These are phyloP conservation scores for Acanthococcus lagerstroemiae DNA, from an alignment of 2,888 invertebrate species.

Conservation along the genomic window DNA sequence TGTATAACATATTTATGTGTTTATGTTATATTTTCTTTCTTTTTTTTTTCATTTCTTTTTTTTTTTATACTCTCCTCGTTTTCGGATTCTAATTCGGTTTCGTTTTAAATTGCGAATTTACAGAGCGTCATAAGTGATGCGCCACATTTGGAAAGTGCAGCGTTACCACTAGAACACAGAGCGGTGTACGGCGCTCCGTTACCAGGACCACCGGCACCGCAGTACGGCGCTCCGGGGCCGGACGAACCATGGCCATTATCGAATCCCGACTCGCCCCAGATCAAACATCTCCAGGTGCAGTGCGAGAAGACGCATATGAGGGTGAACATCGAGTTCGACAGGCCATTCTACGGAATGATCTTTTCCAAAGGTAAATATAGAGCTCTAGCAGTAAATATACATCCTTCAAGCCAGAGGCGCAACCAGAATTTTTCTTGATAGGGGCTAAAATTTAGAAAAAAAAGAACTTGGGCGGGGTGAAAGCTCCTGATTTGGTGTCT, in stretches of 20 bases:
- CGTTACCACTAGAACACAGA: conserved; percentile 39
- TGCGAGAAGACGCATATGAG: conserved; percentile 94
- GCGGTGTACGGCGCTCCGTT: conserved; percentile 39
- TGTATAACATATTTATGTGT: too few relatives aligned
- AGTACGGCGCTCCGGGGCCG: conserved; percentile 51
- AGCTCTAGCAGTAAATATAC: too few relatives aligned
- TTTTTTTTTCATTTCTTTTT: not conserved
- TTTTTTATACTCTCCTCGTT: not conserved
- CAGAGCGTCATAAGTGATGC: conserved; percentile 33
- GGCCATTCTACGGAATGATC: conserved; percentile 92
- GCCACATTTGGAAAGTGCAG: conserved; percentile 33
- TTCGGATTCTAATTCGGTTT: too few relatives aligned
- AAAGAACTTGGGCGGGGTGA: too few relatives aligned
- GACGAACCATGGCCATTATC: conserved; percentile 79
- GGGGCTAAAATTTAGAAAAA: too few relatives aligned
- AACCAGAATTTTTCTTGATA: too few relatives aligned
- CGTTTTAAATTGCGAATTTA: not conserved
- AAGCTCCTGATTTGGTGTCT: too few relatives aligned
- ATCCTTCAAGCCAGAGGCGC: too few relatives aligned
- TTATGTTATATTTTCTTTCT: not conserved
- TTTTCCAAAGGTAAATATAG: conserved; percentile 63
- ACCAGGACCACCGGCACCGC: conserved; percentile 32
- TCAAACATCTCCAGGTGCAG: conserved; percentile 85
- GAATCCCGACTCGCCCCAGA: conserved; percentile 82
- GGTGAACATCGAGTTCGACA: conserved; percentile 87